phyloP scores from a whole-genome alignment of 2,888 invertebrate species.

The Julus scandinavius region DNA sequence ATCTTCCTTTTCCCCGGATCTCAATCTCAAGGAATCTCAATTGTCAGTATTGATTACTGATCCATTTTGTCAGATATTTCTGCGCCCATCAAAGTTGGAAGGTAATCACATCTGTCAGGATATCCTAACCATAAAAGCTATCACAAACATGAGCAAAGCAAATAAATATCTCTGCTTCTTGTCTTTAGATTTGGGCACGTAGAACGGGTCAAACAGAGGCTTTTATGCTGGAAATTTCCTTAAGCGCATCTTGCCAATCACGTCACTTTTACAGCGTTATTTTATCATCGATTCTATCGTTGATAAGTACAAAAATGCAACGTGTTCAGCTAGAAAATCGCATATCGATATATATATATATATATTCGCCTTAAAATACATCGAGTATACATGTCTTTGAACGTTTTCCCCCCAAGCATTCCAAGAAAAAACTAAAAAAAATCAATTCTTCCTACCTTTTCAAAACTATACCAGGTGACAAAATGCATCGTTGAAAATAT shows the following conservation, averaged over 20 bases:
- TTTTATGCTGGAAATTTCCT: slow-evolving; percentile 30
- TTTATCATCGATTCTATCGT: slow-evolving; percentile 34
- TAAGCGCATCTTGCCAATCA: slow-evolving; percentile 45
- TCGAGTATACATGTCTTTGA: neutral
- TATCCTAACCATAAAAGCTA: slow-evolving; percentile 53
- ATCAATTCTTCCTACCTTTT: slow-evolving; percentile 3
- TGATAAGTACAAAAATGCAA: slow-evolving; percentile 35
- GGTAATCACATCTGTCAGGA: slow-evolving; percentile 53
- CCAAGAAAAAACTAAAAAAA: neutral
- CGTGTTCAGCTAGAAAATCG: slow-evolving; percentile 40
- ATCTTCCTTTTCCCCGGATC: slow-evolving; percentile 31
- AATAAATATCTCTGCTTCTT: slow-evolving; percentile 43
- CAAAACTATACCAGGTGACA: slow-evolving; percentile 26
- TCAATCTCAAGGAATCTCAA: slow-evolving; percentile 48
- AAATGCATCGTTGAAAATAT: neutral
- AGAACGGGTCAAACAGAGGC: slow-evolving; percentile 28
- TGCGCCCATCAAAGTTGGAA: slow-evolving; percentile 44
- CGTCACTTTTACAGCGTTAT: slow-evolving; percentile 27
- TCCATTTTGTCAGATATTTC: slow-evolving; percentile 51
- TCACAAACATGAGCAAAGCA: slow-evolving; percentile 51
- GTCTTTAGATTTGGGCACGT: slow-evolving; percentile 30
- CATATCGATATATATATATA: neutral
- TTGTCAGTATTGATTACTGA: slow-evolving; percentile 51
- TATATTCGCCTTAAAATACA: neutral
- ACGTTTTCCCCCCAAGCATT: neutral